These are phyloP conservation scores for Lonchura striata DNA, from an alignment of 2,113 vertebrate species.

Conservation along the genomic window DNA sequence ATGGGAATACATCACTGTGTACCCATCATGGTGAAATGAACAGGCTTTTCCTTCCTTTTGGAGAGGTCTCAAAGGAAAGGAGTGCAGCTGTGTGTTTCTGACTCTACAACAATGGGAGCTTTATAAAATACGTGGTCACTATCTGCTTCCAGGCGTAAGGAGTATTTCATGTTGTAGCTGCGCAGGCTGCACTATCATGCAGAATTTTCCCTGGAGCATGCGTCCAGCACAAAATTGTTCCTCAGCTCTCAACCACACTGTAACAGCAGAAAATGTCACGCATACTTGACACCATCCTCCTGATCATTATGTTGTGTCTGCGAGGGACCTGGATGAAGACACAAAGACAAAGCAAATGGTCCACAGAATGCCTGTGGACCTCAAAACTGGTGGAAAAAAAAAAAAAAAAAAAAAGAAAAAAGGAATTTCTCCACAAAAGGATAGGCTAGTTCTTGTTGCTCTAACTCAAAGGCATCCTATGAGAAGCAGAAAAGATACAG, in stretches of 20 bases:
- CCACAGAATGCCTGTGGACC: neutral
- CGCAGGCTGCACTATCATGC: neutral
- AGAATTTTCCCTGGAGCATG: neutral
- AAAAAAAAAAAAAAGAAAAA: neutral
- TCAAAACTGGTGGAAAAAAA: neutral
- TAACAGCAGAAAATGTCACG: neutral
- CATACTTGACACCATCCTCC: neutral
- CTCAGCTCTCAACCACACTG: neutral
- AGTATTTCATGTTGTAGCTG: neutral
- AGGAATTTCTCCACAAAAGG: neutral
- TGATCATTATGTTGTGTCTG: neutral
- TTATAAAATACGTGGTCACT: neutral
- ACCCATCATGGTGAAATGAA: neutral
- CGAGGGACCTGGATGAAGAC: neutral
- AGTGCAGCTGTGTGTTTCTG: conserved; percentile 1
- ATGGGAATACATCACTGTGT: neutral
- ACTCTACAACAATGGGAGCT: neutral
- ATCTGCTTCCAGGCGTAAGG: neutral
- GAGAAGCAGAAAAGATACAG: neutral
- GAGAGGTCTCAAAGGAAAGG: neutral
- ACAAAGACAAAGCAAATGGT: neutral
- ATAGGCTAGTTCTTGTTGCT: neutral
- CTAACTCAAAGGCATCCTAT: neutral
- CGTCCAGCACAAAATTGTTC: neutral
- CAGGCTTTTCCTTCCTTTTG: neutral